phyloP scores from a whole-genome alignment of 2,888 invertebrate species.

The Acanthosepion esculentum region DNA sequence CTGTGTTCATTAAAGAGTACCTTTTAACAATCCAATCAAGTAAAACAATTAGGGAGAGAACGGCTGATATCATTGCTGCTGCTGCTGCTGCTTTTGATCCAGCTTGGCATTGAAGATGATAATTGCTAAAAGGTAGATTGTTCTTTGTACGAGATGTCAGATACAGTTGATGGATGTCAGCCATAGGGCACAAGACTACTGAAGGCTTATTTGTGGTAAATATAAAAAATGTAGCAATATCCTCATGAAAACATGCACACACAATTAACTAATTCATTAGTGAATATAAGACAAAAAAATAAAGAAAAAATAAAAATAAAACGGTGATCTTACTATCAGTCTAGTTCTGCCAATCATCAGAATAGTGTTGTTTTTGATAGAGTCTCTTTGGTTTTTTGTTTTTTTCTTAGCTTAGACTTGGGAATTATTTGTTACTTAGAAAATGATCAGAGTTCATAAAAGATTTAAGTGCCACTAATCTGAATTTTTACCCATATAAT shows the following conservation, averaged over 20 bases:
- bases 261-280: slow-evolving; percentile 4
- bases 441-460: too few relatives aligned
- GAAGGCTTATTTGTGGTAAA: slow-evolving; percentile 1
- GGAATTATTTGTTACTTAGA: too few relatives aligned
- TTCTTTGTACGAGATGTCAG: not conserved
- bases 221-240: not conserved
- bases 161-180: not conserved
- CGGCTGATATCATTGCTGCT: not conserved
- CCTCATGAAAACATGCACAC: not conserved
- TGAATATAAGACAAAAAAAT: not conserved
- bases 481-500: too few relatives aligned
- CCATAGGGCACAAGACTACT: not conserved
- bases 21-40: not conserved
- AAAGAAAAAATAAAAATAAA: not conserved
- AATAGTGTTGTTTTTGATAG: not conserved
- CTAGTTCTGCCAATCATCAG: not conserved
- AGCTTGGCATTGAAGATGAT: not conserved
- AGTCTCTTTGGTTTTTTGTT: not conserved
- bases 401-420: not conserved
- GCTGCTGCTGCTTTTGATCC: not conserved
- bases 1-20: not conserved
- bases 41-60: not conserved
- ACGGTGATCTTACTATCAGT: not conserved
- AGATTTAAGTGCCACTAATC: too few relatives aligned
- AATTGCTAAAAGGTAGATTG: not conserved